These are phyloP conservation scores for Xanthorhoe designata DNA, from an alignment of 2,888 invertebrate species.

Conservation along the genomic window DNA sequence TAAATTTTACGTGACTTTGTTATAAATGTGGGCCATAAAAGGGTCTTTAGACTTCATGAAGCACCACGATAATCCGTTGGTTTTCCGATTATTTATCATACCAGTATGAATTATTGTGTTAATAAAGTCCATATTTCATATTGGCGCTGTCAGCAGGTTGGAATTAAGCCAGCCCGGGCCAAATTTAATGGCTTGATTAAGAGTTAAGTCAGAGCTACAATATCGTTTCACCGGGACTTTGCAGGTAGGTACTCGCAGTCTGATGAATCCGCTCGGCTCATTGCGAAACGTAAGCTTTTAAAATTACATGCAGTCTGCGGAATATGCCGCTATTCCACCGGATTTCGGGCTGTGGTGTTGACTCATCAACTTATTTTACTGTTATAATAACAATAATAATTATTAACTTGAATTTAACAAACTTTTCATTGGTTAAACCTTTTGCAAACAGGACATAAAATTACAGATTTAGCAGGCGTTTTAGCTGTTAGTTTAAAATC, in stretches of 20 bases:
- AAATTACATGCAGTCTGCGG: slow-evolving; percentile 28
- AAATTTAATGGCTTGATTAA: slow-evolving; percentile 74
- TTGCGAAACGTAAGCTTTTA: slow-evolving; percentile 32
- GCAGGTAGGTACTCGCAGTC: slow-evolving; percentile 35
- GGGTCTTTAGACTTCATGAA: slow-evolving; percentile 19
- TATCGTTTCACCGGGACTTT: slow-evolving; percentile 47
- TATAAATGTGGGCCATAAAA: slow-evolving; percentile 24
- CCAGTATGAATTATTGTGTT: slow-evolving; percentile 37
- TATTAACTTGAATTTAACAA: too few relatives aligned
- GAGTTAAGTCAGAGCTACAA: slow-evolving; percentile 54
- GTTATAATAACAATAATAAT: not conserved
- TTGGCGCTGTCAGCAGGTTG: slow-evolving; percentile 64
- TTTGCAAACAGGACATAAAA: not conserved
- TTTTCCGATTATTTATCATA: slow-evolving; percentile 35
- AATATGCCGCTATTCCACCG: slow-evolving; percentile 22
- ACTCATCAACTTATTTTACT: slow-evolving; percentile 1
- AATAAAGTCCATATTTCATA: slow-evolving; percentile 38
- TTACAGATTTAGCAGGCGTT: too few relatives aligned
- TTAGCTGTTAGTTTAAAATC: too few relatives aligned
- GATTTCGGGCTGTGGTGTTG: slow-evolving; percentile 15
- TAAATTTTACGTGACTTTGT: slow-evolving; percentile 18
- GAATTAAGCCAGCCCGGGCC: slow-evolving; percentile 69
- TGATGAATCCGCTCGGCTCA: slow-evolving; percentile 35
- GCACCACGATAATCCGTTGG: slow-evolving; percentile 31
- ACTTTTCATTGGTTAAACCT: not conserved